Conservation (phyloP, 2,797 vertebrate species). For the Lithobates pipiens region DNA sequence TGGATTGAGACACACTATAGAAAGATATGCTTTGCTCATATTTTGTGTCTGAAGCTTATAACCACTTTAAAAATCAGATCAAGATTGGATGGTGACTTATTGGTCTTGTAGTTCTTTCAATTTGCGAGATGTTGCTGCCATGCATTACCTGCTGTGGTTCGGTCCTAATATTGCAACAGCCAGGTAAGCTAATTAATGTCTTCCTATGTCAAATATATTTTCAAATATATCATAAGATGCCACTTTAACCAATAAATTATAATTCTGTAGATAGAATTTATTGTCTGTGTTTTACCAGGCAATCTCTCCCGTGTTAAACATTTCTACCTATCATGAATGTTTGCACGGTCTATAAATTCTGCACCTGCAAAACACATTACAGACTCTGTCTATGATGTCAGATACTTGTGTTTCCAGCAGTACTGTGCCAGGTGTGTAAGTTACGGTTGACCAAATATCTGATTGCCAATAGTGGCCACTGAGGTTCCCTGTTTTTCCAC, state of each 20-base stretch:
- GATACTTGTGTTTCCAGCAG: background rate
- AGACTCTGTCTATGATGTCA: conserved; percentile 17
- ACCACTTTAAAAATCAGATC: too few relatives aligned
- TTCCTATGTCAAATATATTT: too few relatives aligned
- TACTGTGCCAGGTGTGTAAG: conserved; percentile 33
- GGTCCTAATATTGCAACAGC: too few relatives aligned
- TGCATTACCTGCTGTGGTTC: too few relatives aligned
- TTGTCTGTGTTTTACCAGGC: background rate
- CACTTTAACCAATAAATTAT: background rate
- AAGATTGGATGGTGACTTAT: too few relatives aligned
- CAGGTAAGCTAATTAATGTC: too few relatives aligned
- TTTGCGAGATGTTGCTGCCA: too few relatives aligned
- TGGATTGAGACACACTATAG: too few relatives aligned
- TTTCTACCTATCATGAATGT: background rate
- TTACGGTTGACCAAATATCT: conserved; percentile 34
- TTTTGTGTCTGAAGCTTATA: too few relatives aligned
- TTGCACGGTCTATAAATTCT: conserved; percentile 14
- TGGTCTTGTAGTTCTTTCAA: too few relatives aligned
- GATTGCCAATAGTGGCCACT: conserved; percentile 37
- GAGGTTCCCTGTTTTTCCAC: conserved; percentile 26
- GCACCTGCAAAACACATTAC: conserved; percentile 28
- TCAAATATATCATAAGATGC: too few relatives aligned
- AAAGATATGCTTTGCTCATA: too few relatives aligned
- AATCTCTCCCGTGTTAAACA: background rate
- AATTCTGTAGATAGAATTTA: background rate